Evolutionary conservation across 2,113 vertebrate genomes (phyloP).

Genomic region (Protomyctophum bolini): DNA sequence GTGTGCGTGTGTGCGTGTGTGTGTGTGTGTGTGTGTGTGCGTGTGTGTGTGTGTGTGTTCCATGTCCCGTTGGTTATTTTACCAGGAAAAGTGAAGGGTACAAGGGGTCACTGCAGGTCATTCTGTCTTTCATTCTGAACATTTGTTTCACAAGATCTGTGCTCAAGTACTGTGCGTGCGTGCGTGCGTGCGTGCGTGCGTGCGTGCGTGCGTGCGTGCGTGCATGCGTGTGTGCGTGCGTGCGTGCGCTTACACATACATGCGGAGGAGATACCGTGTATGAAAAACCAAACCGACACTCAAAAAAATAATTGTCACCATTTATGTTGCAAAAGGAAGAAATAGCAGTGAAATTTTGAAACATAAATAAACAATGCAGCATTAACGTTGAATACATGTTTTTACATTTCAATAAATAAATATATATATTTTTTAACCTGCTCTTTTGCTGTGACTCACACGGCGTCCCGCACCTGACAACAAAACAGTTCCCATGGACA

Average conservation of each 20-base stretch:
- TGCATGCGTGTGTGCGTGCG: background rate
- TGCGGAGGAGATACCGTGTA: conserved; percentile 44
- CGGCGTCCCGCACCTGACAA: conserved; percentile 74
- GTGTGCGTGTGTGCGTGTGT: no score
- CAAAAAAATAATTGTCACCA: background rate
- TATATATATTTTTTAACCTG: conserved; percentile 74
- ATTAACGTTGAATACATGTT: conserved; percentile 31
- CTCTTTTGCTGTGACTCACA: conserved; percentile 48
- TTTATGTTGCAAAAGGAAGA: background rate
- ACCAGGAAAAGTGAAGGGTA: no score
- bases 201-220: background rate
- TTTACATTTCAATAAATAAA: conserved; percentile 89
- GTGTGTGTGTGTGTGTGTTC: no score
- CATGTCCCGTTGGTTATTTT: no score
- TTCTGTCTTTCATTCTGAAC: no score
- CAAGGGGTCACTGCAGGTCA: no score
- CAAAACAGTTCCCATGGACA: background rate
- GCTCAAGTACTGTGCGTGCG: background rate
- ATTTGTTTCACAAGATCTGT: background rate
- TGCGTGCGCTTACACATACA: background rate
- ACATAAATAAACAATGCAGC: conserved; percentile 76
- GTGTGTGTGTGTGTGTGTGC: no score
- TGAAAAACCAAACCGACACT: conserved; percentile 51
- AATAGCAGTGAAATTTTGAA: background rate
- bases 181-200: background rate